A percentile compares a stretch with the other conserved stretches of the same genome.
phyloP scores from a whole-genome alignment of 2,113 vertebrate genomes.

The Amphiprion ocellaris region DNA sequence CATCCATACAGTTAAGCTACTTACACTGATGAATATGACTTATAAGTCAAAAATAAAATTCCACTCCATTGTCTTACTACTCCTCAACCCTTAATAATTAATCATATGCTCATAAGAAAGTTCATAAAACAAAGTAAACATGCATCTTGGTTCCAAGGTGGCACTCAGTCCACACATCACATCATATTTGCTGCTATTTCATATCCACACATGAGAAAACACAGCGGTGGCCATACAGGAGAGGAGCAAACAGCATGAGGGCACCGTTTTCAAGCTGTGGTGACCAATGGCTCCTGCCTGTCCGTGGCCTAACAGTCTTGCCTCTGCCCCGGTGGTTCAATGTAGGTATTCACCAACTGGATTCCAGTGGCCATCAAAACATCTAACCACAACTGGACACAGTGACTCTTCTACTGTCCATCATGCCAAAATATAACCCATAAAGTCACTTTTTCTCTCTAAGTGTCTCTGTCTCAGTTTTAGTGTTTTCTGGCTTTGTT shows the following conservation, averaged over 20 bases:
- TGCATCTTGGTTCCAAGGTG: conserved; percentile 49
- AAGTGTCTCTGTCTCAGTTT: conserved; percentile 34
- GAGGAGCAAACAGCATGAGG: conserved; percentile 77
- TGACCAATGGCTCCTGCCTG: conserved; percentile 81
- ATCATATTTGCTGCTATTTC: conserved; percentile 78
- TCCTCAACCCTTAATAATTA: conserved; percentile 33
- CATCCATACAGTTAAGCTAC: background rate
- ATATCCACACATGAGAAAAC: conserved; percentile 79
- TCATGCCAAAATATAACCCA: conserved; percentile 56
- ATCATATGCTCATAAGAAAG: conserved; percentile 49
- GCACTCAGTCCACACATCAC: conserved; percentile 71
- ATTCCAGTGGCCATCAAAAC: conserved; percentile 80
- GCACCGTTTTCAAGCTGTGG: conserved; percentile 81
- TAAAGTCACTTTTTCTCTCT: conserved; percentile 13
- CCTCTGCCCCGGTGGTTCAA: conserved; percentile 73
- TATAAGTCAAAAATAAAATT: conserved; percentile 49
- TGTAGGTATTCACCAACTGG: conserved; percentile 82
- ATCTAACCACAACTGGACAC: conserved; percentile 74
- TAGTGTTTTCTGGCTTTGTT: conserved; percentile 57
- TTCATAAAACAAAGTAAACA: conserved; percentile 63
- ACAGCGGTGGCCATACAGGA: conserved; percentile 72
- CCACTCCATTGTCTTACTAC: conserved; percentile 4
- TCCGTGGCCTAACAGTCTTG: conserved; percentile 71
- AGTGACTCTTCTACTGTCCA: conserved; percentile 79
- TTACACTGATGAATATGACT: background rate